phyloP scores from a whole-genome alignment of 2,113 vertebrate genomes.

The Toxotes jaculatrix region DNA sequence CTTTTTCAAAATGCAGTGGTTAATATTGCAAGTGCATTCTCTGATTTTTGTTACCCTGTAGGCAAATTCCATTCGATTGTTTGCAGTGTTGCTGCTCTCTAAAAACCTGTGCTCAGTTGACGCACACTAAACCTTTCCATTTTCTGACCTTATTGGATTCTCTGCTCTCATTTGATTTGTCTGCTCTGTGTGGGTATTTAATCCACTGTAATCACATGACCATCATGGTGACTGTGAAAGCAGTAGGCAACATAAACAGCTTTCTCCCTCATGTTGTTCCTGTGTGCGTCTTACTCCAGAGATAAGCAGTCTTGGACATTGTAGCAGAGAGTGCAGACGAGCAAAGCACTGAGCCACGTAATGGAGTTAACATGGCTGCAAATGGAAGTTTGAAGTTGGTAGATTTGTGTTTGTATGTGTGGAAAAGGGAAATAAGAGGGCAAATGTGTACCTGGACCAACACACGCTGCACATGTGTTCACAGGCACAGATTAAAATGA shows the following conservation, averaged over 20 bases:
- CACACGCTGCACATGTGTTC: neutral
- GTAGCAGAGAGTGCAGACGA: neutral
- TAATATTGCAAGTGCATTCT: neutral
- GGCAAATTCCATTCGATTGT: neutral
- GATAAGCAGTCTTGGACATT: conserved; percentile 16
- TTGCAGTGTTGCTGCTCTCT: neutral
- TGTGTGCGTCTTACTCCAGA: conserved; percentile 13
- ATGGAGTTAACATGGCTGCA: conserved; percentile 33
- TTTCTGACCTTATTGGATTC: conserved; percentile 21
- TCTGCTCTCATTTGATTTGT: conserved; percentile 18
- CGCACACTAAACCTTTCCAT: neutral
- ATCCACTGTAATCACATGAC: conserved; percentile 14
- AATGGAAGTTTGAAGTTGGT: neutral
- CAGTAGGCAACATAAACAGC: conserved; percentile 17
- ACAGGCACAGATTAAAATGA: conserved; percentile 28
- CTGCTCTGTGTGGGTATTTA: neutral
- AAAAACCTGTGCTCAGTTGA: conserved; percentile 11
- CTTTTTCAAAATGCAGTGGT: conserved; percentile 8
- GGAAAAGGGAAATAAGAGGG: neutral
- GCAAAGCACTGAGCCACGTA: neutral
- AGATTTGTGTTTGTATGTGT: neutral
- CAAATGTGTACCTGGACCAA: neutral
- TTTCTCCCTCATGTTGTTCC: conserved; percentile 4
- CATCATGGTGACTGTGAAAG: conserved; percentile 11
- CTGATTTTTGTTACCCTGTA: neutral